A percentile compares a stretch with the other conserved stretches of the same genome.
Conservation (phyloP, 2,888 invertebrate species). For the Phorcus lineatus region DNA sequence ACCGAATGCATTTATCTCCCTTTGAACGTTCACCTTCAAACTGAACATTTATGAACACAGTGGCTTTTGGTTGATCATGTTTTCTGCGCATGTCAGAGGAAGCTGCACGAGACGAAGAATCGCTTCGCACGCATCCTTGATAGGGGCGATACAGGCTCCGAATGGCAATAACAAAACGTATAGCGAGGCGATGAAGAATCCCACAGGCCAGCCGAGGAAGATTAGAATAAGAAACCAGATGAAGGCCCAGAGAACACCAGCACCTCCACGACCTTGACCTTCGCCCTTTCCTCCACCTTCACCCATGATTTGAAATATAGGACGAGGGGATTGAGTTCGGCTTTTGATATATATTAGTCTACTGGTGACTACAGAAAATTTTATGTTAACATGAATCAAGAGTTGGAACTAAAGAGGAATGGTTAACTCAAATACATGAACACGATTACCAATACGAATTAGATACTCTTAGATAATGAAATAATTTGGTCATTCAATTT, state of each 20-base stretch:
- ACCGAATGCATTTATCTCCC: no score
- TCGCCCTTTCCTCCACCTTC: constrained; percentile 48
- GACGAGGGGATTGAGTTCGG: no score
- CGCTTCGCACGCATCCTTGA: constrained; percentile 67
- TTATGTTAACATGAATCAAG: no score
- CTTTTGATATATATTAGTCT: no score
- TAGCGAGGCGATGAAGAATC: constrained; percentile 69
- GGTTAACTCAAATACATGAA: no score
- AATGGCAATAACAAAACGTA: constrained; percentile 73
- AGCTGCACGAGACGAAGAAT: constrained; percentile 69
- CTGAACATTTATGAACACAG: constrained; percentile 52
- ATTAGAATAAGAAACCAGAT: constrained; percentile 72
- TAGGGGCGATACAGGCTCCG: constrained; percentile 64
- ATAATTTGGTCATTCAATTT: no score
- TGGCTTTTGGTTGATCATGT: constrained; percentile 72
- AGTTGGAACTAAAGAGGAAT: no score
- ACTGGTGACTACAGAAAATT: no score
- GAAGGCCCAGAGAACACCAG: constrained; percentile 66
- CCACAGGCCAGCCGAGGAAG: constrained; percentile 72
- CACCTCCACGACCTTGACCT: constrained; percentile 48
- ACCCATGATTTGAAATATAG: neutral
- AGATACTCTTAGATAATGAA: no score
- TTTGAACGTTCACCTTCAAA: no score
- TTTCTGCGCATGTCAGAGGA: constrained; percentile 70
- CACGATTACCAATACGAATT: no score